Conservation (phyloP, 2,113 vertebrate species). For the Antidorcas marsupialis region DNA sequence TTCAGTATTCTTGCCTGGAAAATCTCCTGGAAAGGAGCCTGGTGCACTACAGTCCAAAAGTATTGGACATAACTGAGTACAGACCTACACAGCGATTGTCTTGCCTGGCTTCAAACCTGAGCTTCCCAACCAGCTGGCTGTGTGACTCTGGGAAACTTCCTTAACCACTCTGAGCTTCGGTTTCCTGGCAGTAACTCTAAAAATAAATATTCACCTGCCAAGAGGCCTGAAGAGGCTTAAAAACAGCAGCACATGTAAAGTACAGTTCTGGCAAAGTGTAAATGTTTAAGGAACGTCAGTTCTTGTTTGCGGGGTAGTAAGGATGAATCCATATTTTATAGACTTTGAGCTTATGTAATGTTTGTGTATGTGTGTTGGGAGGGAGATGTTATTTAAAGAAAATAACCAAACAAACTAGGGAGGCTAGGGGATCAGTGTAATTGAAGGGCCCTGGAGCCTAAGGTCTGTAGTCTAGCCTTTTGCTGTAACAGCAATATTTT, state of each 20-base stretch:
- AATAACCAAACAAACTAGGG: not conserved
- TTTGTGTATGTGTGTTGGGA: not conserved
- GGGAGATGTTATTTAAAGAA: not conserved
- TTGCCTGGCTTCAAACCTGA: not conserved
- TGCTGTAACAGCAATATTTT: not conserved
- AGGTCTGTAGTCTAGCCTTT: not conserved
- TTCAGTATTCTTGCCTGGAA: not conserved
- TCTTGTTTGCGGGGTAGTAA: not conserved
- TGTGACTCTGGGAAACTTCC: not conserved
- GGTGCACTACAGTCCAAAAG: not conserved
- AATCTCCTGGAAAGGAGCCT: not conserved
- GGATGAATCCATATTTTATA: not conserved
- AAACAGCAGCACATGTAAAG: not conserved
- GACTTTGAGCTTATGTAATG: not conserved
- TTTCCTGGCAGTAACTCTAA: not conserved
- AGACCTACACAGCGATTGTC: not conserved
- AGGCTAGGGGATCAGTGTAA: fast-evolving
- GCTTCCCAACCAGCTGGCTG: not conserved
- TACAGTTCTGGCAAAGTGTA: not conserved
- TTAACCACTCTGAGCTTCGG: not conserved
- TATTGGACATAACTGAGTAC: not conserved
- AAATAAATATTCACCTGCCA: too few species aligned
- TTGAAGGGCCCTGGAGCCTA: fast-evolving
- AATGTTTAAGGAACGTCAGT: not conserved
- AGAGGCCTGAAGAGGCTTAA: not conserved